Conservation (phyloP, 2,797 vertebrate genomes). For the Adelosebastes latens region DNA sequence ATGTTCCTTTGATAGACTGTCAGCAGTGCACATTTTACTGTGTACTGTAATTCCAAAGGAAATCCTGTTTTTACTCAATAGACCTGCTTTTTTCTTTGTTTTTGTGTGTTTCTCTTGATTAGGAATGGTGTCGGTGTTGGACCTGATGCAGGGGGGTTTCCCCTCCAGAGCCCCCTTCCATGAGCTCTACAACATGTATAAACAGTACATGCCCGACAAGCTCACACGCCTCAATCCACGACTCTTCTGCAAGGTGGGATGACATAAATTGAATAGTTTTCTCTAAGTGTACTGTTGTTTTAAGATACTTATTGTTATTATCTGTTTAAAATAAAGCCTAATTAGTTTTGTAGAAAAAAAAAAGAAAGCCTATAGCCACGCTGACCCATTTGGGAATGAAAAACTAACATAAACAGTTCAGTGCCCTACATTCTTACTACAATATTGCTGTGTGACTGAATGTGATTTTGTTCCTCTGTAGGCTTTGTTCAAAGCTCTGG, state of each 20-base stretch:
- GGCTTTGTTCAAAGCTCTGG: slow-evolving; percentile 98
- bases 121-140: slow-evolving; percentile 99
- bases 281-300: background rate
- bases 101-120: slow-evolving; percentile 1
- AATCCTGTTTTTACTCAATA: background rate
- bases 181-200: slow-evolving; percentile 99
- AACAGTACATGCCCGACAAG: slow-evolving; percentile 95
- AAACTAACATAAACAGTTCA: slow-evolving; percentile 8
- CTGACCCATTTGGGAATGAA: slow-evolving; percentile 15
- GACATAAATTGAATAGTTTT: background rate
- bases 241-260: slow-evolving; percentile 95
- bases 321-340: slow-evolving; percentile 15
- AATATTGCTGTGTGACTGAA: slow-evolving; percentile 1
- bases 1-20: background rate
- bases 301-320: slow-evolving; percentile 9
- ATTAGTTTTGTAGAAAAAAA: slow-evolving; percentile 13
- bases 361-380: background rate
- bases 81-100: background rate
- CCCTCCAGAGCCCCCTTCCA: slow-evolving; percentile 98
- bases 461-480: slow-evolving; percentile 66
- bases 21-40: background rate
- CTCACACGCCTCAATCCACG: slow-evolving; percentile 93
- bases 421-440: background rate
- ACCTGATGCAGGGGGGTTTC: slow-evolving; percentile 99
- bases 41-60: background rate